phyloP scores from a whole-genome alignment of 2,797 vertebrate species.

The Megalops cyprinoides region DNA sequence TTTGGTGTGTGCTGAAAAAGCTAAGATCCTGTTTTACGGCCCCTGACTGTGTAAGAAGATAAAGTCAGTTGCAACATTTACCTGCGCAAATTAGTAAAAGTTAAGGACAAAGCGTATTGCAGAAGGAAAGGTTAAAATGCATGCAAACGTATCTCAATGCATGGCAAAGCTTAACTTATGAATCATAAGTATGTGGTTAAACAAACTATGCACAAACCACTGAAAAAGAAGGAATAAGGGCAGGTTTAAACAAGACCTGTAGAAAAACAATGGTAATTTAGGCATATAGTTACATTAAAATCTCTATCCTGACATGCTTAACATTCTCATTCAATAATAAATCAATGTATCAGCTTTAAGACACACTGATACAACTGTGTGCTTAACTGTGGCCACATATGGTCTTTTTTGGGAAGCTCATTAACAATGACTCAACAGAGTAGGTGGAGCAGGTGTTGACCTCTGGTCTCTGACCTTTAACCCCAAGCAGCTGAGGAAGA shows the following conservation, averaged over 20 bases:
- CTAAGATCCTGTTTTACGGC: no score
- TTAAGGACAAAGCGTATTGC: not conserved
- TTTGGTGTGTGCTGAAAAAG: no score
- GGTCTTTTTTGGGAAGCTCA: no score
- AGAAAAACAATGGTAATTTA: not conserved
- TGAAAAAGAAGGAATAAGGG: not conserved
- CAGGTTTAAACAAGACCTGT: not conserved
- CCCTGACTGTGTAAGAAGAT: no score
- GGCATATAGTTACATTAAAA: not conserved
- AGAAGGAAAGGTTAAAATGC: not conserved
- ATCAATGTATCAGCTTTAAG: not conserved
- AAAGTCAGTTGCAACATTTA: not conserved
- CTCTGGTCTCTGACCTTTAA: conserved; percentile 48
- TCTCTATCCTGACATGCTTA: not conserved
- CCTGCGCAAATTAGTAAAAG: not conserved
- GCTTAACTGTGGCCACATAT: not conserved
- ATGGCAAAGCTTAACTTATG: not conserved
- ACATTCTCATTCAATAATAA: not conserved
- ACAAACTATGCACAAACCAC: not conserved
- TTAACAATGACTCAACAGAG: conserved; percentile 42
- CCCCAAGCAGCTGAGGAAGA: conserved; percentile 48
- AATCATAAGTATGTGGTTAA: not conserved
- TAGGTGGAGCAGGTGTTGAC: conserved; percentile 63
- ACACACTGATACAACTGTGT: not conserved
- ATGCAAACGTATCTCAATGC: no score